Evolutionary conservation across 2,113 vertebrate species (phyloP), one percentile per base, ranked within the genome.

Genomic region (Coracopsis vasa): DNA sequence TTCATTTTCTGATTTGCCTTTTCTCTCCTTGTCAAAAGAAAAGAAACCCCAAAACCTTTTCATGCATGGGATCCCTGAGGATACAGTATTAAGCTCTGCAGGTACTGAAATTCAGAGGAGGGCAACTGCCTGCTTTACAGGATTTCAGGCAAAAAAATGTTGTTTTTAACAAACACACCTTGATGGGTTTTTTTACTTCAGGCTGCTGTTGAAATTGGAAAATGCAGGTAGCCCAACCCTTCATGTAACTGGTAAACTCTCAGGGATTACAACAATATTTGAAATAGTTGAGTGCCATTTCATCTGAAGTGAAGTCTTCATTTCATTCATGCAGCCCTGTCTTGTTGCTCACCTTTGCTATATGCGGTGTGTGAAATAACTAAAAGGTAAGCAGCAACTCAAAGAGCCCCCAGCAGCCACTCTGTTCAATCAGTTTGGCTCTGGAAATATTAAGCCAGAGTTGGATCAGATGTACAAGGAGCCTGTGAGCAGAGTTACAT

Each of bases 341-440:
- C 82, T 80, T 37, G 79, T 13, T 56, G 37, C 37, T 95, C 37
- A 33, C 39, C 58, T 74, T 83, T 35, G 35, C 29, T 25, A 20
- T 3, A 5, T 16, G 48, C 27, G 48, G 28, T 3, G 1, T 3
- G 6, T 75, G n/a, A 79, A 81, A 20, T 45, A 77, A 1, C 25
- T 35, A 20, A n/a, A 13, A 42, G 44, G 21, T 28, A 72, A 48
- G 44, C 45, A 85, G 33, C 0, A 0, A 42, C 21, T 48, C 69
- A 37, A 71, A 65, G 83, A 44, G 11, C n/a, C 41, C 19, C 47
- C 16, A 41, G 44, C 19, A 82, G 79, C 45, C 3, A 0, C 53
- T 42, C 37, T 53, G 25, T 9, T 77, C 69, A 18, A 5, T 33
- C 54, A n/a, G 20, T 90, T 54, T 62, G 47, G 27, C 65, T 74